Evolutionary conservation across 2,797 vertebrate species (phyloP), one percentile per base, ranked within the genome.

Genomic region (Malacoraja senta): DNA sequence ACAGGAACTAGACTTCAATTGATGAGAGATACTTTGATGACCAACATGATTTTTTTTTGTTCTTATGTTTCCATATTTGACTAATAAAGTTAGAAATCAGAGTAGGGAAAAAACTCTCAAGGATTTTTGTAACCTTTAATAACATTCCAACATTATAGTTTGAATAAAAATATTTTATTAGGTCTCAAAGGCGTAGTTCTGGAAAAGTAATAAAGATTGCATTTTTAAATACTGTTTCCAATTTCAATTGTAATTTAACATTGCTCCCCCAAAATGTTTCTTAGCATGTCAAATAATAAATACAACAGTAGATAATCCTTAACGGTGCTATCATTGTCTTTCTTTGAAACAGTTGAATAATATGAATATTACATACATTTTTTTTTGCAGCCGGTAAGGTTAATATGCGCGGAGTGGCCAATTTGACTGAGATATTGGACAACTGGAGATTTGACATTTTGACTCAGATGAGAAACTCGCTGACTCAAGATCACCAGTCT

Each of bases 381-480:
- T n/a, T 92, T 44, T 92, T 76, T 92, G 90, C 26, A 92, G 90
- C 90, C 76, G 71, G 76, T n/a, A 92, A 76, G 53, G 71, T 92
- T 72, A 76, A 92, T 29, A n/a, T 92, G 68, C 90, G 71, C 0
- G 90, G 90, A 92, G 90, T 92, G 44, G 90, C 90, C 71, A 92
- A 92, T 92, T 74, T 92, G 71, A 92, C 90, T 17, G 35, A 92
- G 71, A 29, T 76, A 53, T 38, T 92, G 71, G 90, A 92, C 24
- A 74, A 92, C 35, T 92, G 90, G 90, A 92, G 90, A 92, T 92
- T 92, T 74, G 90, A 92, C 35, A 92, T 92, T 58, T 44, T 92
- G 90, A 76, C 90, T 74, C 68, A 92, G 71, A 74, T 92, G 68
- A 92, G 90, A 74, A 74, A 92, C 35, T 15, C 58, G 71, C 71